A percentile compares a stretch with the other conserved stretches of the same genome.
phyloP scores from a whole-genome alignment of 1,140 invertebrate species.

The Xylocopa sonorina region DNA sequence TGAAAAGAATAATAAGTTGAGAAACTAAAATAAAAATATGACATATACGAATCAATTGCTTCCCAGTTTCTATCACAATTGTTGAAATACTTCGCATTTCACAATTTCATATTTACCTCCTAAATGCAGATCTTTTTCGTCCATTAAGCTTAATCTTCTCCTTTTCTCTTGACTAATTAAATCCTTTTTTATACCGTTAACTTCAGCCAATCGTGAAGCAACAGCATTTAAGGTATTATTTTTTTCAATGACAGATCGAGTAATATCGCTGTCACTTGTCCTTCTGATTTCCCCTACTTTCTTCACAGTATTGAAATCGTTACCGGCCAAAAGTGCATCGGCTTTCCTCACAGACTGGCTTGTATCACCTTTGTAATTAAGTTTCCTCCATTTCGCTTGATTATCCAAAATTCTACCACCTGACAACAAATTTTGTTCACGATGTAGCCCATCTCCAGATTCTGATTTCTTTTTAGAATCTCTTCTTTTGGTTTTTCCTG shows the following conservation, averaged over 20 bases:
- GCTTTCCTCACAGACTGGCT: conserved; percentile 69
- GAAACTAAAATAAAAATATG: too few species aligned
- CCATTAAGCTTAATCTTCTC: conserved; percentile 78
- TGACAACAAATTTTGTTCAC: conserved; percentile 80
- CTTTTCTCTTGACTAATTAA: conserved; percentile 78
- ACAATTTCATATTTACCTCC: conserved; percentile 67
- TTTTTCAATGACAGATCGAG: conserved; percentile 70
- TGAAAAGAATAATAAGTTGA: not conserved
- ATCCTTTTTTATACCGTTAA: conserved; percentile 79
- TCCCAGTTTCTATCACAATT: too few species aligned
- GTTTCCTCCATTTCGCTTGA: conserved; percentile 79
- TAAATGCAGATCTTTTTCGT: conserved; percentile 80
- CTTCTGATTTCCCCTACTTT: conserved; percentile 79
- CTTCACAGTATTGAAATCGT: conserved; percentile 73
- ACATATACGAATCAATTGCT: too few species aligned
- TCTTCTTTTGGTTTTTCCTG: conserved; percentile 82
- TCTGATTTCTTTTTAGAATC: conserved; percentile 83
- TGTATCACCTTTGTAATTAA: conserved; percentile 77
- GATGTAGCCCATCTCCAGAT: conserved; percentile 77
- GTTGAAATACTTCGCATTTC: not conserved
- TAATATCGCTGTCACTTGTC: conserved; percentile 81
- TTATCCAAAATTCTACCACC: conserved; percentile 80
- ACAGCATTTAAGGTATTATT: conserved; percentile 66
- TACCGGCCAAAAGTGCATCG: conserved; percentile 69
- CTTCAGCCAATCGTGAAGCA: conserved; percentile 72